Conservation (phyloP, 2,797 vertebrate genomes). For the Danionella dracula region DNA sequence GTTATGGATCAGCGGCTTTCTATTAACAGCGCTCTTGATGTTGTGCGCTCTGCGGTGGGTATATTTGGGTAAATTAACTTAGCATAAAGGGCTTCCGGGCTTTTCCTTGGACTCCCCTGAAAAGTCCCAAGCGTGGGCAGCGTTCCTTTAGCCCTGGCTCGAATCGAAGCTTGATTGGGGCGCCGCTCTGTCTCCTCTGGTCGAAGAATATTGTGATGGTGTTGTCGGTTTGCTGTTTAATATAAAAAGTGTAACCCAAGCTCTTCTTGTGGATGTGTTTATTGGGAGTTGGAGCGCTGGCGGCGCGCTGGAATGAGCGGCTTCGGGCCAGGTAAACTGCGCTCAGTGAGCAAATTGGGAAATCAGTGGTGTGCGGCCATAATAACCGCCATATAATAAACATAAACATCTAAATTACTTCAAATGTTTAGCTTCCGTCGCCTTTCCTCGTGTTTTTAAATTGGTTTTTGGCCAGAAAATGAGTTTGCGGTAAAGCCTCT, state of each 20-base stretch:
- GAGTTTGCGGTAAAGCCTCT: slow-evolving; percentile 28
- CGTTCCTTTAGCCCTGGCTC: background rate
- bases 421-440: slow-evolving; percentile 40
- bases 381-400: slow-evolving; percentile 78
- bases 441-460: slow-evolving; percentile 40
- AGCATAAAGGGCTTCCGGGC: slow-evolving; percentile 73
- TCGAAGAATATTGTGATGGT: background rate
- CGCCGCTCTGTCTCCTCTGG: background rate
- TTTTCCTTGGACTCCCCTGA: slow-evolving; percentile 53
- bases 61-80: slow-evolving; percentile 87
- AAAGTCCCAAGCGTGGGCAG: slow-evolving; percentile 22
- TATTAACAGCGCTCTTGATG: slow-evolving; percentile 90
- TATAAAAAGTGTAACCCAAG: slow-evolving; percentile 1
- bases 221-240: background rate
- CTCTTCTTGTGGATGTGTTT: slow-evolving; percentile 21
- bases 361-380: slow-evolving; percentile 76
- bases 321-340: slow-evolving; percentile 50
- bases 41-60: slow-evolving; percentile 64
- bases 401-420: slow-evolving; percentile 77
- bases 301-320: slow-evolving; percentile 31
- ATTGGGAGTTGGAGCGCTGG: slow-evolving; percentile 24
- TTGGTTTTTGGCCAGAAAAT: slow-evolving; percentile 34
- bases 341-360: slow-evolving; percentile 70
- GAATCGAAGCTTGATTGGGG: background rate
- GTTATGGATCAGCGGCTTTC: slow-evolving; percentile 98